These are phyloP conservation scores for Gambusia holbrooki DNA, from an alignment of 2,113 vertebrate genomes.

Conservation along the genomic window DNA sequence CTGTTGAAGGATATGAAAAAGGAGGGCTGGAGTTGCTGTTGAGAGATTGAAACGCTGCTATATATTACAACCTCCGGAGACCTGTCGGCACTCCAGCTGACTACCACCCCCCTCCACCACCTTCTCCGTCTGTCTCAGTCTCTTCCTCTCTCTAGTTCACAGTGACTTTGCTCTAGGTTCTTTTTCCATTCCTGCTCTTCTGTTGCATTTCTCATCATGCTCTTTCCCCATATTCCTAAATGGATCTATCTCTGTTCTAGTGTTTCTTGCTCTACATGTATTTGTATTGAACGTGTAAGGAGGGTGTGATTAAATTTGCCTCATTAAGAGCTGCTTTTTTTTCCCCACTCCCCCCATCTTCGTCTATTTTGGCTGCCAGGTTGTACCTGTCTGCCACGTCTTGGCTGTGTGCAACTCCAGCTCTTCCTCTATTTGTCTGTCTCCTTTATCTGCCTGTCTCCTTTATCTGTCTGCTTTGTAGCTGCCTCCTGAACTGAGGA, in stretches of 20 bases:
- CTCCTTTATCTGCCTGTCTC: constrained; percentile 55
- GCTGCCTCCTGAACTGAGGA: constrained; percentile 28
- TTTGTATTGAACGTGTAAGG: constrained; percentile 40
- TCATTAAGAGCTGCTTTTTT: constrained; percentile 11
- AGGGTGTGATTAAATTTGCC: constrained; percentile 60
- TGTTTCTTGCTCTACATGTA: constrained; percentile 47
- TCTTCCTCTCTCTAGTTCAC: constrained; percentile 37
- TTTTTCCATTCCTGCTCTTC: constrained; percentile 52
- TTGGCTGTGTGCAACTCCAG: constrained; percentile 46
- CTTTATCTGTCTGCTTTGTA: constrained; percentile 50
- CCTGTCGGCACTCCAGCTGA: constrained; percentile 64
- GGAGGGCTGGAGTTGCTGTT: constrained; percentile 76
- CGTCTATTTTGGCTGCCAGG: constrained; percentile 61
- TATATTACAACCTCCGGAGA: constrained; percentile 78
- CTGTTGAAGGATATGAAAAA: constrained; percentile 70
- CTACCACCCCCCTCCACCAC: constrained; percentile 23
- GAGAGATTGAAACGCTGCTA: constrained; percentile 78
- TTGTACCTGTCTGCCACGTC: constrained; percentile 63
- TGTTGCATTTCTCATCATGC: constrained; percentile 57
- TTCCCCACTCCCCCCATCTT: neutral
- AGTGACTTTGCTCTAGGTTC: constrained; percentile 68
- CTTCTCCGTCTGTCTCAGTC: constrained; percentile 29
- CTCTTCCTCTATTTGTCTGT: constrained; percentile 58
- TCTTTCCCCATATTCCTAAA: constrained; percentile 53
- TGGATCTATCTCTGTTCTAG: constrained; percentile 57